Percentiles rank a stretch among this genome's conserved stretches.
Conservation (phyloP, 2,888 invertebrate genomes). For the Chrysolina americana region DNA sequence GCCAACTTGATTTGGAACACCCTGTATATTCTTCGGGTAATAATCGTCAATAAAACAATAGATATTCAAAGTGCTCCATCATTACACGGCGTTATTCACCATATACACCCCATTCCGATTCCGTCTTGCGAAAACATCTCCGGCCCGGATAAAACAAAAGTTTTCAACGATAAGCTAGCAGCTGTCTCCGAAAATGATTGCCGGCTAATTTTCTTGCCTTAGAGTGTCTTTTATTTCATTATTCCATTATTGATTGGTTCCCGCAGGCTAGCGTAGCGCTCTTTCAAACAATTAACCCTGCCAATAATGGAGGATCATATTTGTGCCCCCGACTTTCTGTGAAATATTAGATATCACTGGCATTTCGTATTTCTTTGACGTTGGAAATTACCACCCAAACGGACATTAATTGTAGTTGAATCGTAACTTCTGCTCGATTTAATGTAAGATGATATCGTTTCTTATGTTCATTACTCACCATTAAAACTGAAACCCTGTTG, state of each 20-base stretch:
- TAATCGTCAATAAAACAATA: no score
- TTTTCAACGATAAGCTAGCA: conserved; percentile 19
- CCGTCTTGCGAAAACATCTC: neutral
- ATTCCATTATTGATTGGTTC: conserved; percentile 64
- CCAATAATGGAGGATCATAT: conserved; percentile 66
- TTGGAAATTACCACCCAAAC: conserved; percentile 47
- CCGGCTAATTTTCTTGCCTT: conserved; percentile 64
- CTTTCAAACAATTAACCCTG: conserved; percentile 69
- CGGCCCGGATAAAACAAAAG: neutral
- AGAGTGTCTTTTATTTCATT: conserved; percentile 64
- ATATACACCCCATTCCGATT: neutral
- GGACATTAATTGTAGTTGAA: conserved; percentile 48
- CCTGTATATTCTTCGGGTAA: no score
- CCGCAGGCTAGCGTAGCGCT: conserved; percentile 64
- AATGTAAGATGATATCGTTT: conserved; percentile 40
- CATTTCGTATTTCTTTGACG: conserved; percentile 50
- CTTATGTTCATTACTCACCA: conserved; percentile 15
- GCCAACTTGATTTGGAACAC: no score
- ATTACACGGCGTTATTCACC: no score
- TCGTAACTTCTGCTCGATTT: conserved; percentile 44
- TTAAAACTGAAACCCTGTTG: neutral
- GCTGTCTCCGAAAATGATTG: conserved; percentile 65
- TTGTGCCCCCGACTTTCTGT: conserved; percentile 58
- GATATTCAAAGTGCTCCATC: no score
- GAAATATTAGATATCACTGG: conserved; percentile 54